Evolutionary conservation across 2,888 invertebrate species (phyloP), one percentile per base, ranked within the genome.

Genomic region (Aspidiotus rigidus): DNA sequence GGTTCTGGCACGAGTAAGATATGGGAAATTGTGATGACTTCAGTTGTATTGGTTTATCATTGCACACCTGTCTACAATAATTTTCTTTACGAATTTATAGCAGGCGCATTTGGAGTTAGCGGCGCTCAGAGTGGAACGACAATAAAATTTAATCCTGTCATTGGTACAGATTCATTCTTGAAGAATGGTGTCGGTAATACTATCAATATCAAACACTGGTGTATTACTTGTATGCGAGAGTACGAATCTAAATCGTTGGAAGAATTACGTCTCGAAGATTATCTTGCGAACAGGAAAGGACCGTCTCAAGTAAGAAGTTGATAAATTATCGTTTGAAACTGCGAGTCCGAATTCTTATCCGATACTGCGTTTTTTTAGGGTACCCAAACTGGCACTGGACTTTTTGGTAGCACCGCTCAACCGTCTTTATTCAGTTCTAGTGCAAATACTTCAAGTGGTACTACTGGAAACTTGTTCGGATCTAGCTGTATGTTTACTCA

Each of bases 211-310:
- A 88, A 93, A 74, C 94, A 96, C 77, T 92, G 96, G 77, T 97
- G 97, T 78, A 97, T 99, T 71, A 95, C 95, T 0, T 93, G 93
- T 71, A 99, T 99, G 99, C 95, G 96, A 81, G 96, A 98, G 77
- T 99, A 98, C 77, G 97, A 98, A 76, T 79, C 78, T 62, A 99
- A 98, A 78, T 93, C 93, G 0, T 79, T 98, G 39, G 99, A 99
- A 79, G 99, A 99, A 78, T 80, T 99, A 7, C 85, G 98, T 10
- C 80, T 89, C 69, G 98, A 98, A 76, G 98, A 99, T 79, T 99
- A 99, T 78, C 79, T 84, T 39, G 90, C 90, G 0, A 92, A 92
- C 64, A 82, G 96, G 5, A 97, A 97, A 80, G 93, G 94, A 54
- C 82, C 80, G 54, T 76, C 77, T 16, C 81, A 81, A 77, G 72